phyloP scores from a whole-genome alignment of 2,113 vertebrate species.

The Solea solea region DNA sequence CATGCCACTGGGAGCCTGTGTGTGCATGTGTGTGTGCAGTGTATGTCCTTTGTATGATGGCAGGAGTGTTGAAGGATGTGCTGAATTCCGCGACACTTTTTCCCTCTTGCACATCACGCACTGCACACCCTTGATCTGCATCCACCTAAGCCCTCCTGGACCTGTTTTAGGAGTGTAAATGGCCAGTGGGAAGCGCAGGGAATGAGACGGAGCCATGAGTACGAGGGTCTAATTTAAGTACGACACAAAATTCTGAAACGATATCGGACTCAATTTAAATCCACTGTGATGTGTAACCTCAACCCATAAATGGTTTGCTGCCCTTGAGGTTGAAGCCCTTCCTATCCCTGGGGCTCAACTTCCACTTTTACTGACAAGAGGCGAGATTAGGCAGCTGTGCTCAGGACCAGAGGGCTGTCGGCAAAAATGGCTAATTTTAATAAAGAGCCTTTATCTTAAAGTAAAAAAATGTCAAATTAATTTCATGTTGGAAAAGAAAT shows the following conservation, averaged over 20 bases:
- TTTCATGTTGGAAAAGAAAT: conserved; percentile 35
- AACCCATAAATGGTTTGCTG: conserved; percentile 38
- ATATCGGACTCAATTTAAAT: conserved; percentile 51
- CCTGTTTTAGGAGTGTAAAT: conserved; percentile 57
- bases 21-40: conserved; percentile 38
- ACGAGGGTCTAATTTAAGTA: conserved; percentile 56
- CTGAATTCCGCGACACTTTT: conserved; percentile 48
- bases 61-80: conserved; percentile 48
- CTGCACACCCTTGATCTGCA: conserved; percentile 24
- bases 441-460: conserved; percentile 56
- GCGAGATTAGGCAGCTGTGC: conserved; percentile 59
- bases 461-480: conserved; percentile 41
- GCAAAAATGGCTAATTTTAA: conserved; percentile 50
- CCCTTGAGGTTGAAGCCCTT: conserved; percentile 56
- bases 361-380: conserved; percentile 53
- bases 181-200: conserved; percentile 19
- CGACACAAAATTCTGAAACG: conserved; percentile 42
- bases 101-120: conserved; percentile 51
- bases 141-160: conserved; percentile 14
- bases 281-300: conserved; percentile 48
- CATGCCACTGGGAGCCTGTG: conserved; percentile 57
- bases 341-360: conserved; percentile 36
- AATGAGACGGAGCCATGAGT: conserved; percentile 49
- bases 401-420: conserved; percentile 29
- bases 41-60: conserved; percentile 40